Base-by-base conservation (phyloP, 2,113 vertebrate genomes). In the Sula dactylatra region DNA sequence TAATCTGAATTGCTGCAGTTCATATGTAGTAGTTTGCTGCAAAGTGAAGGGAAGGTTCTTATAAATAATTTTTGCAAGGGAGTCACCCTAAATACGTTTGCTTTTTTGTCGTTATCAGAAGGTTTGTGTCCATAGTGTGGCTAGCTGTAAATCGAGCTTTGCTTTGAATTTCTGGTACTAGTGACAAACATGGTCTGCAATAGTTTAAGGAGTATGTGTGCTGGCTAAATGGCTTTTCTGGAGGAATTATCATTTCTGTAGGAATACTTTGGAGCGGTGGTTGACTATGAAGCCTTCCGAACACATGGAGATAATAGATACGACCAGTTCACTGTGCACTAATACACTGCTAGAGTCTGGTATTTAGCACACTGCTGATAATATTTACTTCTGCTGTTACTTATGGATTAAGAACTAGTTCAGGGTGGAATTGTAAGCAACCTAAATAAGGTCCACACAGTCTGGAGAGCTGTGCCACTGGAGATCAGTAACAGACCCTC, bases 291-390 rank as follows among this genome's bases (percentile, higher is more conserved):
- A 82, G 52, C 59, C 64, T 73, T 92, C 54, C 59, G 91, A 45
- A 65, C 19, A 59, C 34, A 7, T 38, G 83, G 54, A 88, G 62
- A 40, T 93, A 58, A 58, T 47, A 95, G 73, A n/a, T 69, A 78
- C 1, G 78, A 95, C 95, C 96, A 80, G 56, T 82, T 90, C 92
- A 95, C 92, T 97, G 90, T 96, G 94, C 84, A 36, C 73, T 85
- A 49, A 36, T 47, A 72, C 34, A 58, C 31, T 81, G 76, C 71
- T 88, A 64, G 70, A 64, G 87, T 84, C 31, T 82, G 45, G 34
- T 82, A 59, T 79, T 95, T 86, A 85, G 61, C 59, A 85, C 17
- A 49, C 70, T 90, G 49, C 49, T 87, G 65, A 44, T 59, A 69
- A 86, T 40, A 79, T 44, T 86, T 79, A 34, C 42, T 90, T 55